phyloP scores from a whole-genome alignment of 1,140 invertebrate genomes.

The Leucophenga varia region DNA sequence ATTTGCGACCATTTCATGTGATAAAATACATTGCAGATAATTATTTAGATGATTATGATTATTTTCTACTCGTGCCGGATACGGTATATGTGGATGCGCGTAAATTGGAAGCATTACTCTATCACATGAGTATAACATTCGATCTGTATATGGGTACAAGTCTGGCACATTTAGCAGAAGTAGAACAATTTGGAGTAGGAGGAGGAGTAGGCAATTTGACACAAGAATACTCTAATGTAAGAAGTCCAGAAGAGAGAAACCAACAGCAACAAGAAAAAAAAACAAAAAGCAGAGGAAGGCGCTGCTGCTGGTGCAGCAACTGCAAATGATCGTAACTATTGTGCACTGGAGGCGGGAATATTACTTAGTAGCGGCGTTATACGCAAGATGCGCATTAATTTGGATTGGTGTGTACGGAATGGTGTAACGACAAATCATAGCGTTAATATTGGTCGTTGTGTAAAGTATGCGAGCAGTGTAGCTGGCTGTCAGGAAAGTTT shows the following conservation, averaged over 20 bases:
- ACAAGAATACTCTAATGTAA: too few species aligned
- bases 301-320: conserved; percentile 14
- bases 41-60: conserved; percentile 86
- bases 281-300: conserved; percentile 1
- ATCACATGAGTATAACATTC: conserved; percentile 77
- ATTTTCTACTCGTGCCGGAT: conserved; percentile 84
- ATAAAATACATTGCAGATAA: conserved; percentile 89
- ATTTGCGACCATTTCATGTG: conserved; percentile 77
- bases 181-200: too few species aligned
- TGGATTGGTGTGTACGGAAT: conserved; percentile 86
- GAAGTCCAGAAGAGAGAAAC: too few species aligned
- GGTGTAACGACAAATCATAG: conserved; percentile 75
- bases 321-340: conserved; percentile 52
- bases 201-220: too few species aligned
- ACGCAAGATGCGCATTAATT: conserved; percentile 67
- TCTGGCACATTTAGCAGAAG: too few species aligned
- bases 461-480: conserved; percentile 68
- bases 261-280: too few species aligned
- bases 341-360: conserved; percentile 69
- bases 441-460: conserved; percentile 81
- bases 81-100: conserved; percentile 76
- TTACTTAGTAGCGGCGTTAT: conserved; percentile 76
- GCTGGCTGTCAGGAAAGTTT: conserved; percentile 61
- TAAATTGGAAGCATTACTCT: conserved; percentile 68
- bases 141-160: conserved; percentile 73